A percentile compares a stretch with the other conserved stretches of the same genome.
Evolutionary conservation across 1,140 invertebrate species (phyloP).

Genomic region (Alviniconcha marisindica): DNA sequence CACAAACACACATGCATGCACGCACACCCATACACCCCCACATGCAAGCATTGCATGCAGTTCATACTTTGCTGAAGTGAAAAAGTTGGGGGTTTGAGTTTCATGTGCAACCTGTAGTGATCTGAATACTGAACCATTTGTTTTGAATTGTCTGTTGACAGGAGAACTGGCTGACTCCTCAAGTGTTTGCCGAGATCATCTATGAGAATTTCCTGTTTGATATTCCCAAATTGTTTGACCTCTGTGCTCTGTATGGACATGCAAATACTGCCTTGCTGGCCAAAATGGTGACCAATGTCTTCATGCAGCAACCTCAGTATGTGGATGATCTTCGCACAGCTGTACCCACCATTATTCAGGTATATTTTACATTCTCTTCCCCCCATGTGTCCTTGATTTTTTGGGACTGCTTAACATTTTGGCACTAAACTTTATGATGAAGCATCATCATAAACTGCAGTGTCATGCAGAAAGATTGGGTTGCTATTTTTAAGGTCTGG

Average conservation of each 20-base stretch:
- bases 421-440: background rate
- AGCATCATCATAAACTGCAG: no score
- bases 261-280: conserved; percentile 81
- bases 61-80: no score
- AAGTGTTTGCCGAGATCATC: conserved; percentile 83
- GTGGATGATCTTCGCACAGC: conserved; percentile 81
- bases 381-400: background rate
- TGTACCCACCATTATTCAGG: conserved; percentile 75
- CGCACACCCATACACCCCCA: no score
- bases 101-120: no score
- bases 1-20: no score
- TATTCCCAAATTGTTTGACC: conserved; percentile 87
- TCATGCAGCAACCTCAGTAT: conserved; percentile 84
- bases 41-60: no score
- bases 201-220: conserved; percentile 90
- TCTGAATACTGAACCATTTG: no score
- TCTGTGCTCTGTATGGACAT: conserved; percentile 84
- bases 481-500: no score
- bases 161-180: conserved; percentile 81
- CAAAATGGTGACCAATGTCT: conserved; percentile 83
- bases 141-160: no score
- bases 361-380: no score
- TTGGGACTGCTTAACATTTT: background rate
- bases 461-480: no score
- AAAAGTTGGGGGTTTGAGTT: no score